Evolutionary conservation across 2,113 vertebrate species (phyloP).

Genomic region (Sinocyclocheilus anshuiensis): DNA sequence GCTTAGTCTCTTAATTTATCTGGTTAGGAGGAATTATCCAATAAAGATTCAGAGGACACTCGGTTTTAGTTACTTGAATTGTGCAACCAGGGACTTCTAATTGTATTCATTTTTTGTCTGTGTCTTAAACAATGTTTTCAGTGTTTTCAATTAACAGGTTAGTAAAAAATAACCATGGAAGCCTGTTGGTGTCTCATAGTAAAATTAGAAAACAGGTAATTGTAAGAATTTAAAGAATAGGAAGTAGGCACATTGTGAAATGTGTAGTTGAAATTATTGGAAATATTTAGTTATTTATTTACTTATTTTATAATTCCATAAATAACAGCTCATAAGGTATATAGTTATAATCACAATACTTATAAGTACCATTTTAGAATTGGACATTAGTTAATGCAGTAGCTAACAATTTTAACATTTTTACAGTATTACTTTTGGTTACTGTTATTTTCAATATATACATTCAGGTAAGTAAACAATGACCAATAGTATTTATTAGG

Average conservation of each 20-base stretch:
- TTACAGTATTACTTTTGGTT: background rate
- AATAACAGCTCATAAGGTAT: too few species aligned
- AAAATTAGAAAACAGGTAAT: background rate
- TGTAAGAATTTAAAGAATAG: background rate
- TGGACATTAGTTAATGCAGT: background rate
- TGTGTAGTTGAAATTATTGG: too few species aligned
- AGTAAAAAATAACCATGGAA: background rate
- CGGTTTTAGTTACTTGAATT: conserved; percentile 28
- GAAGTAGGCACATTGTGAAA: background rate
- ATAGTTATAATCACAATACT: background rate
- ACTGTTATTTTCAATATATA: background rate
- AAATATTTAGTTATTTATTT: background rate
- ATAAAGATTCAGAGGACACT: conserved; percentile 6
- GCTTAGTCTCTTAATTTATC: conserved; percentile 41
- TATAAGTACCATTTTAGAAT: background rate
- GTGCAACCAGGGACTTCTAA: conserved; percentile 32
- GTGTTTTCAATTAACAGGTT: background rate
- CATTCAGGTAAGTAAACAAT: background rate
- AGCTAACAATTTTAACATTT: background rate
- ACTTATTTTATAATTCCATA: too few species aligned
- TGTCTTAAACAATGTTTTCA: conserved; percentile 13
- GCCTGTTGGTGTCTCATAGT: background rate
- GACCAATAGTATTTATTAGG: background rate
- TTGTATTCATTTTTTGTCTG: conserved; percentile 39
- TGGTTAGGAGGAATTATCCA: conserved; percentile 46